Conservation (phyloP, 2,888 invertebrate species). For the Erynnis tages region DNA sequence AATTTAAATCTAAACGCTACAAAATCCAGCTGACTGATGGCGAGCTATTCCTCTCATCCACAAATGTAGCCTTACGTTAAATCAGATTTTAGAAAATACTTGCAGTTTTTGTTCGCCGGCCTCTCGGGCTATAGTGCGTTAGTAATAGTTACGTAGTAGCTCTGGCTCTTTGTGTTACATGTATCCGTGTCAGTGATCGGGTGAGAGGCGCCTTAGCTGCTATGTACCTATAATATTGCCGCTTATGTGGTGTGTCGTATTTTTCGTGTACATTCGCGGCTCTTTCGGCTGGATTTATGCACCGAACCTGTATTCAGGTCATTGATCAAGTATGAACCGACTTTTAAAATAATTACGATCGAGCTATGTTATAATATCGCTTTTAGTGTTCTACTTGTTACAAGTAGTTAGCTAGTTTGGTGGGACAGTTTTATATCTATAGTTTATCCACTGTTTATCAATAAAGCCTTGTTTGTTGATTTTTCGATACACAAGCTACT, state of each 20-base stretch:
- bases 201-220: conserved; percentile 25
- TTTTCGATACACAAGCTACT: too few relatives aligned
- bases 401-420: too few relatives aligned
- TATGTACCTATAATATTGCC: conserved; percentile 5
- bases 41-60: too few relatives aligned
- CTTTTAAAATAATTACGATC: conserved; percentile 11
- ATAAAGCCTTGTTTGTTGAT: too few relatives aligned
- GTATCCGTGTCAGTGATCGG: conserved; percentile 30
- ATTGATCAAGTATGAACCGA: conserved; percentile 17
- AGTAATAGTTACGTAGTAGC: conserved; percentile 14
- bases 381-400: too few relatives aligned
- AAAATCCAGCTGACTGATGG: too few relatives aligned
- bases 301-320: conserved; percentile 21
- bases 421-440: too few relatives aligned
- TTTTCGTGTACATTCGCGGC: conserved; percentile 26
- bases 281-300: conserved; percentile 17
- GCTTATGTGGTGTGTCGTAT: conserved; percentile 20
- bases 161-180: conserved; percentile 23
- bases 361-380: neutral
- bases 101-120: too few relatives aligned
- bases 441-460: too few relatives aligned
- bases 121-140: conserved; percentile 1
- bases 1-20: too few relatives aligned
- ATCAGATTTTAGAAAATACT: too few relatives aligned
- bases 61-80: too few relatives aligned